Percentiles rank a stretch among this genome's conserved stretches.
phyloP scores from a whole-genome alignment of 2,888 invertebrate species.

The Agrochola circellaris region DNA sequence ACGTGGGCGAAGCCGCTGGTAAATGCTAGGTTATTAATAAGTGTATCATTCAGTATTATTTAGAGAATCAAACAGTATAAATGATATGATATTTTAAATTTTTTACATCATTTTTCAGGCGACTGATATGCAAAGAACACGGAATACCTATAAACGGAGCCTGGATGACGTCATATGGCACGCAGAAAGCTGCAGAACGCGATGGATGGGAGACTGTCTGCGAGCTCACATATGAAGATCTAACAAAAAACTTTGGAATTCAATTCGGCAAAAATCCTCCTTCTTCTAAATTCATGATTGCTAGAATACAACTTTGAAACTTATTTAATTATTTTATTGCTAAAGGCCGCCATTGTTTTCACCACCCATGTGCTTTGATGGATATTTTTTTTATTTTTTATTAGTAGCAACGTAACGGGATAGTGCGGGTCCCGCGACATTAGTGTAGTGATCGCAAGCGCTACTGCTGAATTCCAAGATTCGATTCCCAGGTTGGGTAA shows the following conservation, averaged over 20 bases:
- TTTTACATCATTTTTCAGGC: constrained; percentile 53
- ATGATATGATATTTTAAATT: neutral
- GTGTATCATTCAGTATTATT: neutral
- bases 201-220: constrained; percentile 64
- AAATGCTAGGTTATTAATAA: neutral
- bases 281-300: constrained; percentile 63
- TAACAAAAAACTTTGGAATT: neutral
- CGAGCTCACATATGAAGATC: constrained; percentile 6
- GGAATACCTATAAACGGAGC: constrained; percentile 64
- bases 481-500: too few species aligned
- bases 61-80: neutral
- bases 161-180: constrained; percentile 67
- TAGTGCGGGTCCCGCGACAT: too few species aligned
- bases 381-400: too few species aligned
- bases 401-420: too few species aligned
- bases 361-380: neutral
- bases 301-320: constrained; percentile 41
- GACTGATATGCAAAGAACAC: constrained; percentile 69
- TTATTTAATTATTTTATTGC: neutral
- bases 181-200: constrained; percentile 67
- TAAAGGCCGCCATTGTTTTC: neutral
- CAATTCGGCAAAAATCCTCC: constrained; percentile 8
- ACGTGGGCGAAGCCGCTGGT: neutral
- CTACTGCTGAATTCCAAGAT: too few species aligned
- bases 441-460: too few species aligned